Percentiles rank a stretch among this genome's conserved stretches.
These are phyloP conservation scores for Staurois parvus DNA, from an alignment of 2,797 vertebrate genomes.

Conservation along the genomic window DNA sequence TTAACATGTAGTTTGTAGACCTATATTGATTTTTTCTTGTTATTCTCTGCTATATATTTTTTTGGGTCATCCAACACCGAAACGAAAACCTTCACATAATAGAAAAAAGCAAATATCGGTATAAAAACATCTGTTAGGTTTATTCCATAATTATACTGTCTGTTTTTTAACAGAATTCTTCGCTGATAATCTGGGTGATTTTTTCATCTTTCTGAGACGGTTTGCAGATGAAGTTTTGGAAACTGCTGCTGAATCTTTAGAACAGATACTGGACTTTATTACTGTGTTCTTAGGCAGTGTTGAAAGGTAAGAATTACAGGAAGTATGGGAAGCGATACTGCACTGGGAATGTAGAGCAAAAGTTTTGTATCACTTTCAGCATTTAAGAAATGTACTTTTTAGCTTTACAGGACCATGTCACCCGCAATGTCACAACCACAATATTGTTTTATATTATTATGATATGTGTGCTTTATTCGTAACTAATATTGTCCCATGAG, in stretches of 20 bases:
- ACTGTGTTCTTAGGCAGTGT: conserved; percentile 95
- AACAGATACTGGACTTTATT: conserved; percentile 92
- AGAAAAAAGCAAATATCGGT: background rate
- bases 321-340: background rate
- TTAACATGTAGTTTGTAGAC: no score
- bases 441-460: background rate
- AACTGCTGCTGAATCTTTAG: conserved; percentile 88
- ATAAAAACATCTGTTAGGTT: no score
- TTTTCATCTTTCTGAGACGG: conserved; percentile 95
- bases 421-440: no score
- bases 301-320: conserved; percentile 82
- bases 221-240: conserved; percentile 95
- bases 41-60: no score
- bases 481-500: background rate
- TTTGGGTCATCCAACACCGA: no score
- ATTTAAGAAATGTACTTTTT: background rate
- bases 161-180: conserved; percentile 87
- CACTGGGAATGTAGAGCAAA: background rate
- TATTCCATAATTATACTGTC: background rate
- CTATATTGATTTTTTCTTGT: no score
- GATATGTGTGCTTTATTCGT: background rate
- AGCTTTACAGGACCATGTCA: background rate
- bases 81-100: background rate
- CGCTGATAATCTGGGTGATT: conserved; percentile 95
- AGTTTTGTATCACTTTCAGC: background rate